Percentiles rank a stretch among this genome's conserved stretches.
Evolutionary conservation across 1,140 invertebrate species (phyloP).

Genomic region (Tetranychus cinnabarinus): DNA sequence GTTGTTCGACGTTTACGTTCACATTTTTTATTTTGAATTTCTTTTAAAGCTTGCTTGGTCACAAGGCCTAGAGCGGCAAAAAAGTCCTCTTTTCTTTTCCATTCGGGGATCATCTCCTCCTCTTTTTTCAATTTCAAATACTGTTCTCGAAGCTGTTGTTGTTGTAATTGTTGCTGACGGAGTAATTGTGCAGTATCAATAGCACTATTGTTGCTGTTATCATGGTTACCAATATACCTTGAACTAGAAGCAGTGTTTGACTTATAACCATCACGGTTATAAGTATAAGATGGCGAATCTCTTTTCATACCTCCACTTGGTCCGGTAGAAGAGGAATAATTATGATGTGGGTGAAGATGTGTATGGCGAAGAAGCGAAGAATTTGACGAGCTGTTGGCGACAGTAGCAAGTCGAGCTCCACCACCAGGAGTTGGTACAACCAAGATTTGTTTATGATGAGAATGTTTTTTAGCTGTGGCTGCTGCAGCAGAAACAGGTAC

Average conservation of each 20-base stretch:
- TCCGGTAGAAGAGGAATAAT: background rate
- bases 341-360: background rate
- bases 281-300: background rate
- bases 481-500: background rate
- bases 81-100: conserved; percentile 1
- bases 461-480: background rate
- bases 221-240: background rate
- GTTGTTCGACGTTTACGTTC: conserved; percentile 21
- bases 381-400: background rate
- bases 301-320: background rate
- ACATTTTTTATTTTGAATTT: conserved; percentile 17
- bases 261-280: background rate
- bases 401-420: background rate
- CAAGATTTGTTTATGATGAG: background rate
- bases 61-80: conserved; percentile 9
- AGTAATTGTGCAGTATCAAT: background rate
- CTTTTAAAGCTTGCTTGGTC: conserved; percentile 11
- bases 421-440: background rate
- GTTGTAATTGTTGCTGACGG: background rate
- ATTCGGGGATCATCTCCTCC: background rate
- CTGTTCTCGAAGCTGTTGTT: background rate
- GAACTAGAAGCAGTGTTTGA: background rate
- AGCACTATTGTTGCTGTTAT: background rate
- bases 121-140: background rate
- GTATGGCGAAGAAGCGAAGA: background rate